Base-by-base conservation (phyloP, 2,888 invertebrate species). In the Cephonodes hylas region DNA sequence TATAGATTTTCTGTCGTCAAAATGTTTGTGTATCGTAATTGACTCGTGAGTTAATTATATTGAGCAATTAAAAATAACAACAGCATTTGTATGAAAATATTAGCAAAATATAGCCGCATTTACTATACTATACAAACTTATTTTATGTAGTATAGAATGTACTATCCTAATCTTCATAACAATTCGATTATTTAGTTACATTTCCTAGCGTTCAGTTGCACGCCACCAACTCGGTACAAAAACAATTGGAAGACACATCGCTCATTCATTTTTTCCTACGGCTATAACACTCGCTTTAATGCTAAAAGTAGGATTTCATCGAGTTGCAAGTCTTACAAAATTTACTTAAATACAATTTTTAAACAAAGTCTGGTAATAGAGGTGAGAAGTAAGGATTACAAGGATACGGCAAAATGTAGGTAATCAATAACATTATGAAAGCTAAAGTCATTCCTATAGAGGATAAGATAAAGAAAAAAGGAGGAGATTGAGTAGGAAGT, bases 171-270 rank as follows among this genome's bases (percentile, higher is more conserved):
- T 27, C 0, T 22, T 31, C 22, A 20, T 59, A 59, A 45, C 44
- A 58, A 18, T 58, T 58, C 58, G 10, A 59, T 44, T 42, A 59
- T n/a, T 59, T 45, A 25, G 20, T 31, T 15, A n/a, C n/a, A 45
- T 23, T 23, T 22, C 25, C 7, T 10, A 44, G 27, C 18, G 42
- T 8, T 57, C 42, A 42, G 22, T 44, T 42, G 13, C 23, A 42
- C n/a, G 58, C 23, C 58, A 46, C 22, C 6, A 23, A 7, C 8
- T 6, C 18, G 0, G n/a, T 22, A 23, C n/a, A 23, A 46, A 22
- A 46, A 20, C 2, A 10, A 10, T 23, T 23, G 23, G 13, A 46
- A 22, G 22, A 46, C 10, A 46, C 22, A 22, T n/a, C n/a, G n/a
- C 18, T 46, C 20, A 23, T n/a, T 23, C 13, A 13, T 20, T 10